Evolutionary conservation across 1,140 invertebrate species (phyloP).

Genomic region (Lepidurus packardi): DNA sequence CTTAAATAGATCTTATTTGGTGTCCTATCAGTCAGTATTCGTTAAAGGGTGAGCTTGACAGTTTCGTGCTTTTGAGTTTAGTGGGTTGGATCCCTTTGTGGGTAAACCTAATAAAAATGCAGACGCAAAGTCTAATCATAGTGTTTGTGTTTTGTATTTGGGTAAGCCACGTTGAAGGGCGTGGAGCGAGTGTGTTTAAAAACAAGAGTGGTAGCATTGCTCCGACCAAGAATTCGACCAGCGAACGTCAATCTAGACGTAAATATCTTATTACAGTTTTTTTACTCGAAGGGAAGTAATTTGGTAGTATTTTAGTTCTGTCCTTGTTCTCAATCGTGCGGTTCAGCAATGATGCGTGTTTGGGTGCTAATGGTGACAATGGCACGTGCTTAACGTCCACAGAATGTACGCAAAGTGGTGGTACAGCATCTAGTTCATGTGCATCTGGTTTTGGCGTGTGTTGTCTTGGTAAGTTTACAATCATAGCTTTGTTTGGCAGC

Average conservation of each 20-base stretch:
- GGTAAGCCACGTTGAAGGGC: background rate
- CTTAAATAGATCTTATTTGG: background rate
- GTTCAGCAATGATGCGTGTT: constrained; percentile 60
- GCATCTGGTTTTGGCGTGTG: constrained; percentile 68
- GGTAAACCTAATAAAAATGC: background rate
- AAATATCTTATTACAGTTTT: background rate
- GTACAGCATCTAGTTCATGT: constrained; percentile 60
- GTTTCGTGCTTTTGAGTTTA: background rate
- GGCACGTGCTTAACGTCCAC: constrained; percentile 59
- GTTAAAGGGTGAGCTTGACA: background rate
- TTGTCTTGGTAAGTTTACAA: constrained; percentile 28
- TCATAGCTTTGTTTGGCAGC: background rate
- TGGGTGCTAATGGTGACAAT: constrained; percentile 49
- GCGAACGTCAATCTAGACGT: background rate
- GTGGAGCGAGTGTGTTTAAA: background rate
- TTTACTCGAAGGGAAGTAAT: background rate
- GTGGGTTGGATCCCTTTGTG: background rate
- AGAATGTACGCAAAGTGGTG: constrained; percentile 39
- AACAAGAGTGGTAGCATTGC: background rate
- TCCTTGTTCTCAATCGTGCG: constrained; percentile 66
- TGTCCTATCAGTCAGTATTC: background rate
- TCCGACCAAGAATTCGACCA: background rate
- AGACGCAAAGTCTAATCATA: background rate
- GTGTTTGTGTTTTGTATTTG: background rate
- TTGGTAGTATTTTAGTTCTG: constrained; percentile 45